Conservation (phyloP, 2,113 vertebrate species). For the Calyptomena viridis region DNA sequence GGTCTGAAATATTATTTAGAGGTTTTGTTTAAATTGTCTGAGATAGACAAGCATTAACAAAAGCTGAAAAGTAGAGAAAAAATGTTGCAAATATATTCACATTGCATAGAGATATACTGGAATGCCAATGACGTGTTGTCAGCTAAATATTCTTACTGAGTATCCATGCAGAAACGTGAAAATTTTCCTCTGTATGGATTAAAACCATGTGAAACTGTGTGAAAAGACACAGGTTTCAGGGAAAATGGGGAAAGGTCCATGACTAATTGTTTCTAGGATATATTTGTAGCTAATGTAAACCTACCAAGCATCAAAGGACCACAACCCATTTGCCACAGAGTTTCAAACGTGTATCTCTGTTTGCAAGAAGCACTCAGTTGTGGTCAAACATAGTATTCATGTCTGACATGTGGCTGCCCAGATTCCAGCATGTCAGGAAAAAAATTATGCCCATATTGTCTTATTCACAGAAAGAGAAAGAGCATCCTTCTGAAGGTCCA, state of each 20-base stretch:
- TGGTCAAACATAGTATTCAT: background rate
- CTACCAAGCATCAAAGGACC: background rate
- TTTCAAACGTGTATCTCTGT: background rate
- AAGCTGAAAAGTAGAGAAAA: background rate
- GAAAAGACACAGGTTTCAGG: conserved; percentile 9
- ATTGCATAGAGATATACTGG: background rate
- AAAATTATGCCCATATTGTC: background rate
- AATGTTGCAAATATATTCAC: background rate
- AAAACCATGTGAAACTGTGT: background rate
- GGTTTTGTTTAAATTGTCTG: background rate
- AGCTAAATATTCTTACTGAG: background rate
- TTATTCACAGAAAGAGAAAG: background rate
- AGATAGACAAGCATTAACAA: background rate
- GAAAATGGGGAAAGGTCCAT: background rate
- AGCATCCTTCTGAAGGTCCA: background rate
- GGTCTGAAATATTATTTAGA: background rate
- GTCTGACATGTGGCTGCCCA: background rate
- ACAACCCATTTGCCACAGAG: background rate
- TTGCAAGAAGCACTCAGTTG: background rate
- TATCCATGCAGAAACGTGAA: background rate
- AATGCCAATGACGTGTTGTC: background rate
- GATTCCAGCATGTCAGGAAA: background rate
- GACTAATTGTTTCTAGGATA: background rate
- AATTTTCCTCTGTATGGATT: background rate
- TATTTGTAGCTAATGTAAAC: background rate